Conservation (phyloP, 2,797 vertebrate species). For the Gadopsis bispinosus region DNA sequence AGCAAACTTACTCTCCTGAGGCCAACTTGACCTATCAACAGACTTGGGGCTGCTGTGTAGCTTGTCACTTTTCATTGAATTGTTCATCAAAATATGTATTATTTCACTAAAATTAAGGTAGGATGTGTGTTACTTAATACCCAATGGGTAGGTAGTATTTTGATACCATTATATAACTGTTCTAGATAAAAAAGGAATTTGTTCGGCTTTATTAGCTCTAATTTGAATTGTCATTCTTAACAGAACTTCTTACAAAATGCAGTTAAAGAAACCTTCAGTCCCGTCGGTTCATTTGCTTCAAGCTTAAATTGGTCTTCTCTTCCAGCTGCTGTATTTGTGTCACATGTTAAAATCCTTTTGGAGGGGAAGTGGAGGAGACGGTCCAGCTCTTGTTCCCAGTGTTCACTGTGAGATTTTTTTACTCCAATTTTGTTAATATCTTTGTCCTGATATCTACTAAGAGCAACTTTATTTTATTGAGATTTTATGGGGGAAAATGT, state of each 20-base stretch:
- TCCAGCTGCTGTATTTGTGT: constrained; percentile 78
- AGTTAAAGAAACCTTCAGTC: constrained; percentile 34
- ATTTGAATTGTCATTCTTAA: constrained; percentile 12
- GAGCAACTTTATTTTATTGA: constrained; percentile 85
- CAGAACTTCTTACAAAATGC: constrained; percentile 27
- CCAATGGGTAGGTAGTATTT: constrained; percentile 40
- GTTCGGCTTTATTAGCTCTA: constrained; percentile 30
- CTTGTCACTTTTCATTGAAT: constrained; percentile 23
- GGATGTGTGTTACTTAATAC: constrained; percentile 27
- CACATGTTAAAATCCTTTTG: constrained; percentile 52
- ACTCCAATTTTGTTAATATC: constrained; percentile 78
- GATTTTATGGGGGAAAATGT: constrained; percentile 78
- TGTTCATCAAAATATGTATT: constrained; percentile 26
- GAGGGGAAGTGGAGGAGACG: constrained; percentile 41
- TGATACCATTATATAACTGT: constrained; percentile 13
- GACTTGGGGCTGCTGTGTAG: constrained; percentile 35
- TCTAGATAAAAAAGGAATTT: constrained; percentile 26
- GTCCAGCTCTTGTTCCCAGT: constrained; percentile 73
- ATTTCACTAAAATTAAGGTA: constrained; percentile 27
- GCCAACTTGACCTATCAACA: constrained; percentile 30
- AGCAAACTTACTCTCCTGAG: constrained; percentile 52
- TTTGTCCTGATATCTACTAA: constrained; percentile 81
- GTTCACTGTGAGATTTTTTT: constrained; percentile 82
- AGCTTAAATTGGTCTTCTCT: constrained; percentile 55
- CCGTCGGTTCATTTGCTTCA: constrained; percentile 34